A percentile compares a stretch with the other conserved stretches of the same genome.
Evolutionary conservation across 37 sponge, comb jelly and placozoan species (phyloP).

Genomic region (Oscarella lobularis): DNA sequence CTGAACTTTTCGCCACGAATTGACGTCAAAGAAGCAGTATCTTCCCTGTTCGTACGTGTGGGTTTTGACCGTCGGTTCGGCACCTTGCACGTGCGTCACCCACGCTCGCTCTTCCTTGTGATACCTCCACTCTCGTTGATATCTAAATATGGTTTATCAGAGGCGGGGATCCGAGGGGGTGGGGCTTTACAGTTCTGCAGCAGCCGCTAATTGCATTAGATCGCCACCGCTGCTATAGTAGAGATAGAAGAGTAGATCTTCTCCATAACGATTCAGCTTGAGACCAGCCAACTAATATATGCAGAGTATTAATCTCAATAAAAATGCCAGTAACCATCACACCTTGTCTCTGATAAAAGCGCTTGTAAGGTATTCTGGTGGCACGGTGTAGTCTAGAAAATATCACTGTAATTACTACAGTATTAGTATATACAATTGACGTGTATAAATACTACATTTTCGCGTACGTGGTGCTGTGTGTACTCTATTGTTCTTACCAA

Average conservation of each 20-base stretch:
- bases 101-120: constrained; percentile 93
- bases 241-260: constrained; percentile 84
- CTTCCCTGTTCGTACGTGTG: constrained; percentile 71
- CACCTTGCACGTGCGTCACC: constrained; percentile 85
- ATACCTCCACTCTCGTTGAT: constrained; percentile 84
- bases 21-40: constrained; percentile 88
- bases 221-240: constrained; percentile 95
- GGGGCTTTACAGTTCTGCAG: constrained; percentile 66
- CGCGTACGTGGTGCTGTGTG: too few species aligned
- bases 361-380: constrained; percentile 83
- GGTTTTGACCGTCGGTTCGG: constrained; percentile 69
- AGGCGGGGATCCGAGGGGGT: neutral
- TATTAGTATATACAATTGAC: too few species aligned
- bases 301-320: too few species aligned
- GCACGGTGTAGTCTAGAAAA: constrained; percentile 83
- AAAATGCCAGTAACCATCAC: neutral
- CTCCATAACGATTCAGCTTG: constrained; percentile 64
- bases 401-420: too few species aligned
- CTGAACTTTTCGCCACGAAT: constrained; percentile 70
- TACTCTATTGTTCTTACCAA: too few species aligned
- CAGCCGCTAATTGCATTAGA: constrained; percentile 73
- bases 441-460: neutral
- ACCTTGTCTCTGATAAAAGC: constrained; percentile 82
- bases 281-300: constrained; percentile 75
- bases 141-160: constrained; percentile 14